Base-by-base conservation (phyloP, 2,113 vertebrate genomes). In the Formicarius rufipectus region DNA sequence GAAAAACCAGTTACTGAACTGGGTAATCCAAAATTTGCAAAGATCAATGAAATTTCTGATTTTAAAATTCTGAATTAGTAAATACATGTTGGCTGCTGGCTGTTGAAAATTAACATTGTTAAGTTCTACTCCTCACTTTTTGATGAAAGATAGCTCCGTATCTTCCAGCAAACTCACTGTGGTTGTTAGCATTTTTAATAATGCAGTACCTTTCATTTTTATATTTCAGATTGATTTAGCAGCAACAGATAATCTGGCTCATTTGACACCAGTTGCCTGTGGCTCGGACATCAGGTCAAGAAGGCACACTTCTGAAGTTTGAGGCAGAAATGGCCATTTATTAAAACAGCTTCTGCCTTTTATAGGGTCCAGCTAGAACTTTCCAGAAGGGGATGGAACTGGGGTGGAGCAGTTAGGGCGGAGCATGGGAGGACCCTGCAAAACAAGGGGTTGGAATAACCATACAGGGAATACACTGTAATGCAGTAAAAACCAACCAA, bases 51-150 rank as follows among this genome's bases (percentile, higher is more conserved):
- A 67, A 55, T 33, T 67, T 35, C 21, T 72, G 24, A 30, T 63
- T 87, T 45, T 68, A 63, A 45, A 4, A 13, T 47, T 72, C 31
- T 35, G 20, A 90, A 76, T 63, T 47, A 30, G 31, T 62, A 86
- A 91, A 58, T 58, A 49, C 77, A 50, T 47, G n/a, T 49, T 67
- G 45, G 20, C 18, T 56, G 45, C 64, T 94, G 49, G 35, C 42
- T 95, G 75, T 76, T 63, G 68, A 91, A 96, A 94, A 94, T 39
- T 25, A 94, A 55, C 71, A 89, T 50, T 50, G 69, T 44, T n/a
- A 78, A 84, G 20, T 78, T 95, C 33, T 62, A 25, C 68, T 92
- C 74, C 67, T 72, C n/a, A 45, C 33, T 93, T 93, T 85, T 69
- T 68, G 22, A 76, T 55, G 62, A 91, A 94, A 77, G 84, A 78